Evolutionary conservation across 2,797 vertebrate species (phyloP), one percentile per base, ranked within the genome.

Genomic region (Pangasius krempfi): DNA sequence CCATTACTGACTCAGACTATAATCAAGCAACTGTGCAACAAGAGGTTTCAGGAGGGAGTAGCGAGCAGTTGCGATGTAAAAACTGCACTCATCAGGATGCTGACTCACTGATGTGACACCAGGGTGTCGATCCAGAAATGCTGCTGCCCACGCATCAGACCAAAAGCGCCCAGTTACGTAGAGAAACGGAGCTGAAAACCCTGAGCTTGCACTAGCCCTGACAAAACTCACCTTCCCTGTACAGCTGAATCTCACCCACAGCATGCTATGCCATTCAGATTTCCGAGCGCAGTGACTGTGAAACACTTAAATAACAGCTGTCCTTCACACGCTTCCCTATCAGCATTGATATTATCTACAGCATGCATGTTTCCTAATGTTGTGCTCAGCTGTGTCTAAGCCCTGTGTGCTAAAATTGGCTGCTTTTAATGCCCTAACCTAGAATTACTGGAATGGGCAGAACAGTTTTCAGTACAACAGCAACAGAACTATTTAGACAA

Each of bases 81-180:
- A 73, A 66, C 70, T 91, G 92, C 90, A 86, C 89, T 94, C 94
- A 94, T 90, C 92, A 91, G 83, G 75, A 52, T 93, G 95, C 95
- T 95, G 95, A 95, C 92, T 94, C 78, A 91, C 90, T 93, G 91
- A 93, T 91, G 93, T 92, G 91, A 87, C 95, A 93, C 89, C 89
- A 68, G 81, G 84, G 86, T 91, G 93, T 94, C 93, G 78, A 90
- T 93, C 92, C 78, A 91, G 73, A 76, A 76, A 86, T 25, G 84
- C 90, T 89, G 30, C 62, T 56, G 86, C 92, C 89, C 91, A 91
- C 92, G 81, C 91, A 87, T 56, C 86, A 56, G 52, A 82, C 85
- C 86, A 82, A 70, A 90, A 84, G 37, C n/a, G 62, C 60, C 84
- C 88, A 81, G 86, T 87, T 73, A 83, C 20, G 85, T 86, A 81